phyloP scores from a whole-genome alignment of 2,797 vertebrate genomes.

The Centroberyx gerrardi region DNA sequence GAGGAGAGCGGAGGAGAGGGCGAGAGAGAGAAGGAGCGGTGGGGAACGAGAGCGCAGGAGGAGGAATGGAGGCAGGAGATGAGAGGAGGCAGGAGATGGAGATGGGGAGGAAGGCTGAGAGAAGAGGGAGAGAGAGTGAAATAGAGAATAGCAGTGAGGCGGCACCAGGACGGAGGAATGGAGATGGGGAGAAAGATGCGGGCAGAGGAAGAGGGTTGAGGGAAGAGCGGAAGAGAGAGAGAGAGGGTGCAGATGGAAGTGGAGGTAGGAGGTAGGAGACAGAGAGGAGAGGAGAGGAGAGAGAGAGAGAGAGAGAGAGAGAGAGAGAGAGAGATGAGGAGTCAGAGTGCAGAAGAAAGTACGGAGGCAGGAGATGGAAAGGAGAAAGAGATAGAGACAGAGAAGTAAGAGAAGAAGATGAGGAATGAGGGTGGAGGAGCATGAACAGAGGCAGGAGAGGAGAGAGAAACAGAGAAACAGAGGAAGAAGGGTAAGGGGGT shows the following conservation, averaged over 20 bases:
- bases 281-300: conserved; percentile 22
- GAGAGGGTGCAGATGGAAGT: conserved; percentile 12
- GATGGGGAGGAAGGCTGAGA: conserved; percentile 32
- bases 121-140: conserved; percentile 30
- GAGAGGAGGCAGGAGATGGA: conserved; percentile 19
- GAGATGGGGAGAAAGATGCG: background rate
- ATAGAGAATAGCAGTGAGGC: conserved; percentile 20
- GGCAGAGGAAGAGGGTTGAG: background rate
- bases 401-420: background rate
- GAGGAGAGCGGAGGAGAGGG: conserved; percentile 31
- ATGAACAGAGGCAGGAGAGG: conserved; percentile 31
- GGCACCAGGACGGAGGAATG: conserved; percentile 27
- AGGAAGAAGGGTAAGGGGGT: conserved; percentile 23
- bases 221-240: conserved; percentile 24
- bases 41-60: background rate
- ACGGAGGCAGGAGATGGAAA: background rate
- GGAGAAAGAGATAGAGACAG: conserved; percentile 8
- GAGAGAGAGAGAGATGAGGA: conserved; percentile 21
- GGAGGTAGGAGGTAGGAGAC: conserved; percentile 4
- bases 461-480: conserved; percentile 27
- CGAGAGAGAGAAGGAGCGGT: conserved; percentile 12
- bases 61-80: background rate
- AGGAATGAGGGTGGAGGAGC: conserved; percentile 32
- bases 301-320: conserved; percentile 15
- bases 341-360: conserved; percentile 7